phyloP scores from a whole-genome alignment of 2,113 vertebrate species.

The Cololabis saira region DNA sequence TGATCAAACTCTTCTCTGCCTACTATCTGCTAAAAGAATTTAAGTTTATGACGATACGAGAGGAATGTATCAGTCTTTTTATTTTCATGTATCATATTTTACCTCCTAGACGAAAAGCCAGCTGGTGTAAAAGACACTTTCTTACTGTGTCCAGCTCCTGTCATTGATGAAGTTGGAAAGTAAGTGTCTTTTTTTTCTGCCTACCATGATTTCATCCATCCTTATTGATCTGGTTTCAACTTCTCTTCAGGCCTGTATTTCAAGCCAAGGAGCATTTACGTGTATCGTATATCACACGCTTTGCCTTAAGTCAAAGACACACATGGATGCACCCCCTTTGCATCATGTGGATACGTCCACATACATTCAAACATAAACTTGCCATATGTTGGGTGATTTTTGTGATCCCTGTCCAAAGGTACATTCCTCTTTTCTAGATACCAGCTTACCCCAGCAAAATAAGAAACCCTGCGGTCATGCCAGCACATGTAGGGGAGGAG shows the following conservation, averaged over 20 bases:
- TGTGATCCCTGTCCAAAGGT: conserved; percentile 50
- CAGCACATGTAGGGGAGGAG: conserved; percentile 40
- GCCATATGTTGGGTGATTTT: conserved; percentile 63
- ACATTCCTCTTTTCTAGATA: conserved; percentile 55
- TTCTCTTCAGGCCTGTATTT: conserved; percentile 3
- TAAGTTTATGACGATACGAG: no score
- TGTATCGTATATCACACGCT: neutral
- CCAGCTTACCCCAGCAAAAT: conserved; percentile 43
- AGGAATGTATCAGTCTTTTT: neutral
- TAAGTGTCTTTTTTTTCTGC: conserved; percentile 75
- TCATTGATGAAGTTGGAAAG: conserved; percentile 86
- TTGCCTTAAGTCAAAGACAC: conserved; percentile 4
- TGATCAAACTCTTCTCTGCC: no score
- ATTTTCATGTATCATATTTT: neutral
- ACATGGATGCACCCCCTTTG: neutral
- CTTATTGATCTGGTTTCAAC: neutral
- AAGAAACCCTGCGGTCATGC: conserved; percentile 21
- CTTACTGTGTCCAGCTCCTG: conserved; percentile 88
- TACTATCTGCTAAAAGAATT: no score
- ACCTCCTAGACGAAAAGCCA: conserved; percentile 84
- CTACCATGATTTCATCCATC: conserved; percentile 1
- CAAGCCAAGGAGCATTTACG: neutral
- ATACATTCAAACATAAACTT: conserved; percentile 34
- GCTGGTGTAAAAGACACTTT: conserved; percentile 80
- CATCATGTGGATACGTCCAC: conserved; percentile 1